Base-by-base conservation (phyloP, 1,140 invertebrate genomes). In the Drosophila aff. region DNA sequence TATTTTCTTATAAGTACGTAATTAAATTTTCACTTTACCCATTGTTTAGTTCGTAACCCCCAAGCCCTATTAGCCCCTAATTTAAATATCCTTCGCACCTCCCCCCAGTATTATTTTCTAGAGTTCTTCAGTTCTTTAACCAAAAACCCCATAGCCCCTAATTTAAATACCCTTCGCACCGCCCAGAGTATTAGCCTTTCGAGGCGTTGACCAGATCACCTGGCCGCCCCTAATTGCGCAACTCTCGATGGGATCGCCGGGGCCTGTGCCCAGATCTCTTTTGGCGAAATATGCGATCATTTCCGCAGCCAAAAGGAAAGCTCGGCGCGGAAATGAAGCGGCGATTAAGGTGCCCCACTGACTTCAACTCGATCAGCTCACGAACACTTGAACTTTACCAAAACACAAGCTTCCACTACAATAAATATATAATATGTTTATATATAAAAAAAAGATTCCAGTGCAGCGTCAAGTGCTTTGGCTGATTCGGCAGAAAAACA, bases 221-320 rank as follows among this genome's bases (percentile, higher is more conserved):
- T 60, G 15, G 33, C 36, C 77, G 68, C 76, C 76, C 76, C 76
- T 79, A 79, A 79, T 79, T 79, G 76, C 75, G 65, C 76, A 78
- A 78, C 77, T 53, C 59, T 44, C 55, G 65, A 44, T 44, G 63
- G 67, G 36, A 31, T 49, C 53, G 31, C 16, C 23, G n/a, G 23
- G 26, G 43, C 44, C 36, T 49, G n/a, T 26, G 36, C 21, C 36
- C 36, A 76, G 62, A 87, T 79, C 83, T 87, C 81, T 84, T 89
- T 79, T 84, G 81, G 84, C 85, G 60, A 89, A 89, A 89, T 84
- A 89, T 84, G 84, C 69, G 85, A 50, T 84, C 84, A 89, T 89
- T 89, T 89, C 84, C 84, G 81, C 79, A 65, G 71, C 59, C 75
- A 69, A 87, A 87, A 86, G 71, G 76, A 86, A 86, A 86, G 81